Base-by-base conservation (phyloP, 2,113 vertebrate genomes). In the Hippocampus guttulatus region DNA sequence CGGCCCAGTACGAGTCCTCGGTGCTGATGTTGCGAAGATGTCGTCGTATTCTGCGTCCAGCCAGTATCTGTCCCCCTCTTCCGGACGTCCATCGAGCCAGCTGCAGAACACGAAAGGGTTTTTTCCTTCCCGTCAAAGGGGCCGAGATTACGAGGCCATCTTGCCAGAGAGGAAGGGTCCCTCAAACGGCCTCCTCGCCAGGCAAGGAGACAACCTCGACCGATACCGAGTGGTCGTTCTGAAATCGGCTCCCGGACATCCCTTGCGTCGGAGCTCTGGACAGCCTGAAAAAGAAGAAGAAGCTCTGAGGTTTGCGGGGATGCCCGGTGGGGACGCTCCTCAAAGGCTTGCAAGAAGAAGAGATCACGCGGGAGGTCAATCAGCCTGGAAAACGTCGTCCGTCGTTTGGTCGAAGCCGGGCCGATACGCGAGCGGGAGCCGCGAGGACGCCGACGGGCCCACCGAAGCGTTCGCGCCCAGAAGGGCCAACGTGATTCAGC, bases 361-460 rank as follows among this genome's bases (percentile, higher is more conserved):
- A 43, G 21, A 1, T 45, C n/a, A 23, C 15, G 23, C 63, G 2
- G 64, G 60, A 23, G 47, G 14, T 23, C 38, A 47, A 62, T 67
- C 30, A 33, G 33, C 27, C 25, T 21, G 67, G 49, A 64, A 78
- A 25, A 41, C 25, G 12, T 61, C 52, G 7, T 58, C 65, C 43
- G 41, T 14, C 27, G 41, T 70, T 58, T 61, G 70, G 51, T 62
- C 64, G 14, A 65, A 74, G 62, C 67, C 33, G 2, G 47, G 16
- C 25, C 57, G 40, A 71, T 67, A 69, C 20, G 27, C 8, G 70
- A 70, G 38, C 63, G 38, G 68, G 1, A 8, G 45, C 43, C 25
- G 67, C 63, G 45, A 52, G 60, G 77, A 83, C 38, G 71, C n/a
- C 21, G 75, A 82, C 21, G 73, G 57, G 64, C 47, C 51, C 3